Percentiles rank a stretch among this genome's conserved stretches.
Conservation (phyloP, 2,113 vertebrate genomes). For the Larimichthys polyactis region DNA sequence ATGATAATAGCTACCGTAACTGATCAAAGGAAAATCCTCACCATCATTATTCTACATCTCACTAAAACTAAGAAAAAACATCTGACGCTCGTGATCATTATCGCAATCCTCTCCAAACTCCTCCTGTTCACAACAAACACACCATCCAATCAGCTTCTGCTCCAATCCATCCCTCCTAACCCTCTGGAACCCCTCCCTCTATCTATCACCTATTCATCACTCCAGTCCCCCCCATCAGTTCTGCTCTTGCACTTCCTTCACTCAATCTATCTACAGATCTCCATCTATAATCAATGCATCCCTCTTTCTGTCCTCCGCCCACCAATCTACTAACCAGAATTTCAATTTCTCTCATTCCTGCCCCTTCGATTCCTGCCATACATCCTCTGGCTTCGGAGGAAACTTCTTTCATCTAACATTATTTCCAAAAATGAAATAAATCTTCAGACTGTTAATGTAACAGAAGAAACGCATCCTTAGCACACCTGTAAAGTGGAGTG, state of each 20-base stretch:
- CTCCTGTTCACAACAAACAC: neutral
- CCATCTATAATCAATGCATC: neutral
- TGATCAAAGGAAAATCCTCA: neutral
- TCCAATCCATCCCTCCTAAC: neutral
- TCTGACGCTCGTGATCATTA: neutral
- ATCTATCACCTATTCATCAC: too few species aligned
- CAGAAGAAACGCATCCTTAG: too few species aligned
- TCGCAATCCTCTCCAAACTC: fast-evolving
- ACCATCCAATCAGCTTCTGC: neutral
- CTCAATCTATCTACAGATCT: neutral
- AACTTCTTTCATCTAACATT: neutral
- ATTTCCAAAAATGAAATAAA: neutral
- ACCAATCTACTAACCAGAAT: neutral
- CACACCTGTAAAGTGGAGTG: too few species aligned
- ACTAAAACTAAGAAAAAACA: neutral
- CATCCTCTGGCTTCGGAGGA: neutral
- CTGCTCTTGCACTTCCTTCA: neutral
- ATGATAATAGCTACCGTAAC: neutral
- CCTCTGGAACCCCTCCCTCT: too few species aligned
- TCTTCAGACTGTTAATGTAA: too few species aligned
- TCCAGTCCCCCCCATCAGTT: neutral
- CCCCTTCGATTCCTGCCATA: neutral
- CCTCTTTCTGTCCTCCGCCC: neutral
- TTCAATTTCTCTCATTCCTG: neutral
- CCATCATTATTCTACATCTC: neutral